A percentile compares a stretch with the other conserved stretches of the same genome.
Evolutionary conservation across 2,113 vertebrate genomes (phyloP).

Genomic region (Dendropsophus ebraccatus): DNA sequence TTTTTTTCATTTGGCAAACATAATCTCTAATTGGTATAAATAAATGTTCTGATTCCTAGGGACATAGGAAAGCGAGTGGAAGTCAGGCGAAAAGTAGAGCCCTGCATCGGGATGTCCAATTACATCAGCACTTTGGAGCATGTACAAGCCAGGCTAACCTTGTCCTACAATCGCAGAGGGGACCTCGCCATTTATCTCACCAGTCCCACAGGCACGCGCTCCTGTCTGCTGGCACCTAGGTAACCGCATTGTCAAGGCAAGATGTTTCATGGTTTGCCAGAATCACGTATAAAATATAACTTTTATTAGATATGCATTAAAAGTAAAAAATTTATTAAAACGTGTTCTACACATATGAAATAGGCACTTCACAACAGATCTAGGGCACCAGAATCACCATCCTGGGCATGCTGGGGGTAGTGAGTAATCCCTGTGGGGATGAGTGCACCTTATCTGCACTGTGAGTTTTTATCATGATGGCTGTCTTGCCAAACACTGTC

Average conservation of each 20-base stretch:
- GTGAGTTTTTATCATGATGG: too few relatives aligned
- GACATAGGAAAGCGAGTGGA: constrained; percentile 89
- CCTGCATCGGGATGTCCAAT: constrained; percentile 81
- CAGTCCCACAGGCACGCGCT: constrained; percentile 93
- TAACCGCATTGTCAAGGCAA: constrained; percentile 60
- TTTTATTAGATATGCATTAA: too few relatives aligned
- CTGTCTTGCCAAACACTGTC: too few relatives aligned
- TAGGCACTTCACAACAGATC: too few relatives aligned
- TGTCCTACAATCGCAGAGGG: constrained; percentile 94
- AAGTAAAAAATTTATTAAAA: too few relatives aligned
- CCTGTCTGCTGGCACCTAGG: constrained; percentile 92
- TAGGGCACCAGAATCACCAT: too few relatives aligned
- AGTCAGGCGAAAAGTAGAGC: constrained; percentile 82
- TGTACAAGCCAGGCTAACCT: constrained; percentile 86
- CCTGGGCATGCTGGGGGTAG: too few relatives aligned
- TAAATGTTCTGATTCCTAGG: constrained; percentile 67
- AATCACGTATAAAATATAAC: too few relatives aligned
- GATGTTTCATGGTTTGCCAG: not conserved
- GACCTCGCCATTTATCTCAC: constrained; percentile 92
- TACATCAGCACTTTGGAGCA: constrained; percentile 89
- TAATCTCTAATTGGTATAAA: constrained; percentile 12
- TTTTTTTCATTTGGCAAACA: not conserved
- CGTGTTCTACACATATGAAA: too few relatives aligned
- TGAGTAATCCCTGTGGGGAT: too few relatives aligned
- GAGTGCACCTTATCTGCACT: too few relatives aligned